phyloP scores from a whole-genome alignment of 2,113 vertebrate species.

The Pterocles orientalis region DNA sequence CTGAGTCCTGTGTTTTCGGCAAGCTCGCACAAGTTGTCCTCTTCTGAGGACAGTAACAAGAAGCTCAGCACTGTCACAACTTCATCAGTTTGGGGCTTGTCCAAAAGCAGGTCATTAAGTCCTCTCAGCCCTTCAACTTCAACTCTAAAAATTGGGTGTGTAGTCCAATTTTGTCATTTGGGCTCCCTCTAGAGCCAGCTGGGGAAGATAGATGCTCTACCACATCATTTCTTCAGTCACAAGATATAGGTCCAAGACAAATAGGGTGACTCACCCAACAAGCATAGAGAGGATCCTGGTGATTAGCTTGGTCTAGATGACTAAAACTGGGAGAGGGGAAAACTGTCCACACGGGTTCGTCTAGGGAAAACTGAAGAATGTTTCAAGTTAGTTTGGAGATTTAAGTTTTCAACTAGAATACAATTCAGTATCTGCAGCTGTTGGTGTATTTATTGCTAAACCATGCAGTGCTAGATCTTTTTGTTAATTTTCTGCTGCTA shows the following conservation, averaged over 20 bases:
- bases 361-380: neutral
- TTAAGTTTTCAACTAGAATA: neutral
- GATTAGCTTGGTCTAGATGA: neutral
- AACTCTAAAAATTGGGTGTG: neutral
- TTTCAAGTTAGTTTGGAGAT: neutral
- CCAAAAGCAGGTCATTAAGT: neutral
- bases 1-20: neutral
- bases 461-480: neutral
- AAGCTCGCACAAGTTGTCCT: neutral
- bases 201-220: neutral
- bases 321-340: neutral
- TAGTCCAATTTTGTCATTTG: conserved; percentile 48
- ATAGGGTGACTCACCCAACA: neutral
- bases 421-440: neutral
- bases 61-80: neutral
- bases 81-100: neutral
- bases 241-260: neutral
- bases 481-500: neutral
- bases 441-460: neutral
- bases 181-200: conserved; percentile 65
- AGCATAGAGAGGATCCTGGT: neutral
- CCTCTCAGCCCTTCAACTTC: neutral
- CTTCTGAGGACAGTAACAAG: neutral
- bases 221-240: neutral
- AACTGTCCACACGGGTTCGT: neutral